Evolutionary conservation across 2,113 vertebrate species (phyloP), one percentile per base, ranked within the genome.

Genomic region (Phrynosoma blainvillii): DNA sequence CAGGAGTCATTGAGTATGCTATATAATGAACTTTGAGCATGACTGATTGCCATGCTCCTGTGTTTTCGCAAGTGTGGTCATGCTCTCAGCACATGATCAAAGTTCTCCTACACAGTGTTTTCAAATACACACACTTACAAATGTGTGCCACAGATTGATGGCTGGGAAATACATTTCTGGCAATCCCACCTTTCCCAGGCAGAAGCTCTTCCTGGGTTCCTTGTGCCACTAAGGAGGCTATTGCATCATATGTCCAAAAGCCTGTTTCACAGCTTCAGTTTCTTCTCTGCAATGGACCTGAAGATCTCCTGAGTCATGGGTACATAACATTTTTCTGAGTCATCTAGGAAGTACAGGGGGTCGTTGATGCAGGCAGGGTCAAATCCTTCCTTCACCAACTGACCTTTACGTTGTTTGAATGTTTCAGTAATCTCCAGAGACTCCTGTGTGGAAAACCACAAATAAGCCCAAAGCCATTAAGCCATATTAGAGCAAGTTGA

Each of bases 401-500:
- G 94, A 88, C 86, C 68, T 86, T 99, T 98, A 87, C 97, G 78
- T 80, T 98, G 96, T 91, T 99, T 99, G 96, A 98, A 99, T 0
- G 98, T 98, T 2, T 90, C 90, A 0, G 98, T 99, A 89, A 97
- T 59, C 89, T 97, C 97, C 91, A 99, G 91, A 0, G 82, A 2
- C 0, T 95, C 97, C 98, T 99, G 89, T 2, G 89, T 20, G 93
- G 36, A 89, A 65, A 90, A 47, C 47, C 13, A n/a, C 13, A 9
- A 52, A 83, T 18, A 27, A 42, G 20, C 74, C 11, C 40, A 30
- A 80, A 66, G 5, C 65, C 20, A 47, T 47, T 47, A 5, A 47
- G 47, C 23, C 23, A 18, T 23, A 66, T 23, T 23, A 36, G 36
- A 36, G 23, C 20, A 66, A 25, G 2, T 6, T 21, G 5, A 47